Evolutionary conservation across 2,797 vertebrate species (phyloP).

Genomic region (Oreortyx pictus): DNA sequence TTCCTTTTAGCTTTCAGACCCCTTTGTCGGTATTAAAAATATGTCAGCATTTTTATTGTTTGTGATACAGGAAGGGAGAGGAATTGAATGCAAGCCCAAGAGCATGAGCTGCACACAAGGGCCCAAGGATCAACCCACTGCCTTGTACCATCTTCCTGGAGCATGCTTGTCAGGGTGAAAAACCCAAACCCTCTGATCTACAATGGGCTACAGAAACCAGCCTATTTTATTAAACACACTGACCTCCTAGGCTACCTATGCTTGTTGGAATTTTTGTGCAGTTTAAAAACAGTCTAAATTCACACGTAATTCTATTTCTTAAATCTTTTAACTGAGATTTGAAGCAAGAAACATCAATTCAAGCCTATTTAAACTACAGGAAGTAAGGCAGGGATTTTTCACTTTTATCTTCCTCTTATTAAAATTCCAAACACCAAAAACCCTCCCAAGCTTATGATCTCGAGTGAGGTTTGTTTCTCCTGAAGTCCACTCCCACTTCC

Average conservation of each 20-base stretch:
- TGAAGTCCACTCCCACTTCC: background rate
- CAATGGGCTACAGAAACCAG: background rate
- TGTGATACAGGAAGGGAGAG: background rate
- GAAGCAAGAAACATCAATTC: conserved; percentile 1
- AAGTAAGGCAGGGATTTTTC: background rate
- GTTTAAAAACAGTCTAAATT: background rate
- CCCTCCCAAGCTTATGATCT: background rate
- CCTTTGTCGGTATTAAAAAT: background rate
- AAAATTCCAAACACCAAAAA: background rate
- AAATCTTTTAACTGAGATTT: background rate
- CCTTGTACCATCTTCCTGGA: background rate
- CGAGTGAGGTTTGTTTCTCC: background rate
- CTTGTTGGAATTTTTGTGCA: accelerated
- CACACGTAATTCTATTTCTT: background rate
- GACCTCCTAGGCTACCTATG: background rate
- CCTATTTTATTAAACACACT: background rate
- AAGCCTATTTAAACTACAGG: background rate
- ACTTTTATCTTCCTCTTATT: background rate
- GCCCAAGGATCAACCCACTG: background rate
- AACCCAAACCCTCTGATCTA: background rate
- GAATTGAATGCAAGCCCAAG: background rate
- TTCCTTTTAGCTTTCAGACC: background rate
- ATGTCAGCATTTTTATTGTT: background rate
- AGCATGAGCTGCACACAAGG: background rate
- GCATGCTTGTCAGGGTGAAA: background rate